Conservation (phyloP, 2,113 vertebrate species). For the Irena cyanogastra region DNA sequence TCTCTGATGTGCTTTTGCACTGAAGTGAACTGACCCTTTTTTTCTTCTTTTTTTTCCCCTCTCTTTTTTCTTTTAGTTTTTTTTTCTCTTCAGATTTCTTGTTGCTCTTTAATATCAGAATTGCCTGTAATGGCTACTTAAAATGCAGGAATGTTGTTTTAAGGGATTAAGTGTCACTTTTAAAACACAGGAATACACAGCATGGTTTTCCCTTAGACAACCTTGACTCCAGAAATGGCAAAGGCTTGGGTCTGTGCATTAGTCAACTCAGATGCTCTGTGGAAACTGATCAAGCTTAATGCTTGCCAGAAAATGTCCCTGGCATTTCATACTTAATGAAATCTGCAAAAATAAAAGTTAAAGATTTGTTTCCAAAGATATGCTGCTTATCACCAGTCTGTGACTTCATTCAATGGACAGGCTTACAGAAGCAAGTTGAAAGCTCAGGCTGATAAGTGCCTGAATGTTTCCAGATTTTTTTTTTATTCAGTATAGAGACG, state of each 20-base stretch:
- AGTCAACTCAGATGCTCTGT: background rate
- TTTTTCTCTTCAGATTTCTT: background rate
- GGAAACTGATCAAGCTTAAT: background rate
- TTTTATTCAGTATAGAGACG: background rate
- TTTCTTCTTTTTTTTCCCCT: rapidly evolving
- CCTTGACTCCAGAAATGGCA: background rate
- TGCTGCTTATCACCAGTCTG: background rate
- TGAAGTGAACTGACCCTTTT: background rate
- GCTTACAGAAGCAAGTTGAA: background rate
- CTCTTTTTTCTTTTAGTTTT: background rate
- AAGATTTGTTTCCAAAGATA: background rate
- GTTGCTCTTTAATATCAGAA: background rate
- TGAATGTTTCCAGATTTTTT: background rate
- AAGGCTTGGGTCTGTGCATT: background rate
- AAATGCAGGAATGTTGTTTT: background rate
- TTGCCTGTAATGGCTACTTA: background rate
- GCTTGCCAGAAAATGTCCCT: background rate
- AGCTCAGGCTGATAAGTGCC: background rate
- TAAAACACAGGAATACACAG: background rate
- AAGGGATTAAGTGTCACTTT: background rate
- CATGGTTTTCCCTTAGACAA: background rate
- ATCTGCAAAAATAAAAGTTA: background rate
- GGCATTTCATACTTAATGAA: background rate
- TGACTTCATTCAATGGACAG: background rate
- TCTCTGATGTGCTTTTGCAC: background rate